Evolutionary conservation across 2,797 vertebrate species (phyloP).

Genomic region (Rhynchotus rufescens): DNA sequence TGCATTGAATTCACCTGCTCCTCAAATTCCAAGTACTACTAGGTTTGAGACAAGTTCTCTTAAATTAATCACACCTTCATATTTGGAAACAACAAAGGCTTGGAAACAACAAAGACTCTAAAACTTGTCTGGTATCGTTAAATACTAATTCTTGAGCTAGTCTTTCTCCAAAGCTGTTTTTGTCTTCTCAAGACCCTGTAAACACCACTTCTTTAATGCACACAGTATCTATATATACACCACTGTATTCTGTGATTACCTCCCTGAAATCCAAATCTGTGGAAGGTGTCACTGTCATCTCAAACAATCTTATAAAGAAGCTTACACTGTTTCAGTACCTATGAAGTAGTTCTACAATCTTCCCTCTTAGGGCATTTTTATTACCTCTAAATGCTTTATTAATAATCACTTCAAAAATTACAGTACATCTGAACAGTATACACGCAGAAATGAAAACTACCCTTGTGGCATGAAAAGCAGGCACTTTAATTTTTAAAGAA

Average conservation of each 20-base stretch:
- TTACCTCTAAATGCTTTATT: background rate
- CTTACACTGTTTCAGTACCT: background rate
- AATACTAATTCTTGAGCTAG: background rate
- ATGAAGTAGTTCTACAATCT: background rate
- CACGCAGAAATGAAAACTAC: conserved; percentile 8
- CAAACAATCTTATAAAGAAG: background rate
- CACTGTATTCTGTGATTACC: background rate
- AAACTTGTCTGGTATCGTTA: background rate
- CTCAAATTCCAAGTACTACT: background rate
- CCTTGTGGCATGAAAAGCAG: background rate
- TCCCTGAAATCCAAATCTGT: background rate
- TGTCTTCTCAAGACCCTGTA: background rate
- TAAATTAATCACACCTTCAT: background rate
- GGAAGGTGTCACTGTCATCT: background rate
- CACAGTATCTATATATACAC: background rate
- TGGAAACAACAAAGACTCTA: background rate
- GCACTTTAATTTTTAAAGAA: background rate
- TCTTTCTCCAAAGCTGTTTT: conserved; percentile 10
- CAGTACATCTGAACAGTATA: background rate
- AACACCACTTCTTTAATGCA: background rate
- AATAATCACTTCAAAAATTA: background rate
- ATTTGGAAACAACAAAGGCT: background rate
- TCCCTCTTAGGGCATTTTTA: background rate
- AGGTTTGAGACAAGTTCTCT: background rate
- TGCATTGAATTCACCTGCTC: background rate